Conservation (phyloP, 2,888 invertebrate genomes). For the Orthonevra nobilis region DNA sequence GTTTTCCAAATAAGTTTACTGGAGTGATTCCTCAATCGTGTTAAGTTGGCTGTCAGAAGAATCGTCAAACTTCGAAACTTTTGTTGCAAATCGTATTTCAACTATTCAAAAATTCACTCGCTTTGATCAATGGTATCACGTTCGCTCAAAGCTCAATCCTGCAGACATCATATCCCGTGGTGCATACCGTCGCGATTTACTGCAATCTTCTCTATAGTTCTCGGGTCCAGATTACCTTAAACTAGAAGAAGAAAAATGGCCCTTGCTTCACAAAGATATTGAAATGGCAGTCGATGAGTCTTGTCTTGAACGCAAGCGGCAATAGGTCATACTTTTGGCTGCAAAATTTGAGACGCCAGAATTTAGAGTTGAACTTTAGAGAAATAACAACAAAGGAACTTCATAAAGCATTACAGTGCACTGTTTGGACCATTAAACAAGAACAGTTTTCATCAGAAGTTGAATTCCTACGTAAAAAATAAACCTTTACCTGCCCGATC, state of each 20-base stretch:
- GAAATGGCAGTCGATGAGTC: not conserved
- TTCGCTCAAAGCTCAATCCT: conserved; percentile 1
- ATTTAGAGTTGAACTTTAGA: not conserved
- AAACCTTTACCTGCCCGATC: conserved; percentile 3
- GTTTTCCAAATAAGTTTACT: not conserved
- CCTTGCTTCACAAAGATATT: too few species aligned
- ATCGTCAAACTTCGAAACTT: not conserved
- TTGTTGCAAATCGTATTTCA: conserved; percentile 11
- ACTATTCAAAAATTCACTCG: not conserved
- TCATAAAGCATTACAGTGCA: not conserved
- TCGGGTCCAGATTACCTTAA: not conserved
- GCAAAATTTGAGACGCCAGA: not conserved
- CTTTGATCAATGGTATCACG: conserved; percentile 1
- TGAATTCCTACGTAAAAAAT: not conserved
- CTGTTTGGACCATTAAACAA: not conserved
- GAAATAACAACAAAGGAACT: not conserved
- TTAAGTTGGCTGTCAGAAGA: not conserved
- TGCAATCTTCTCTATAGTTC: not conserved
- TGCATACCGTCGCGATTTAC: not conserved
- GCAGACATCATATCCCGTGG: not conserved
- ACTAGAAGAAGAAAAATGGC: not conserved
- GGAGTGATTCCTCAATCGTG: conserved; percentile 15
- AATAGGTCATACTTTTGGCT: not conserved
- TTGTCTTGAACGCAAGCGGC: not conserved
- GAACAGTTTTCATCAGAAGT: not conserved